A percentile compares a stretch with the other conserved stretches of the same genome.
Conservation (phyloP, 2,888 invertebrate species). For the Rambutsinella grinnellia region DNA sequence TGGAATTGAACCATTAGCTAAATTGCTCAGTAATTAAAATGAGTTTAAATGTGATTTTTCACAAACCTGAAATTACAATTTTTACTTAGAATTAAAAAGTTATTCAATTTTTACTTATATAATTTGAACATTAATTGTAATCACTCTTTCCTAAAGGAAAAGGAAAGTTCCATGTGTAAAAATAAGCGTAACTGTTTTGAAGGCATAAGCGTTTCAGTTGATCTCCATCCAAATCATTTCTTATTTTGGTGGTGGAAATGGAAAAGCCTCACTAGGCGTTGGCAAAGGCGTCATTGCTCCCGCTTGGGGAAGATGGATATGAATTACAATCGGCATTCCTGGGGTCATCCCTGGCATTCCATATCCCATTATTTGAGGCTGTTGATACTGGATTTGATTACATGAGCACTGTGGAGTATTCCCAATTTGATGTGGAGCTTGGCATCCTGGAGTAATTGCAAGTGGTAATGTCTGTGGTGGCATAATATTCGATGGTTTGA, state of each 20-base stretch:
- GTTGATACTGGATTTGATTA: slow-evolving; percentile 23
- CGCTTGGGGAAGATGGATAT: slow-evolving; percentile 29
- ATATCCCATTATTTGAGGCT: neutral
- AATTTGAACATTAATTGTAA: too few relatives aligned
- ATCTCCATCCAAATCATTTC: too few relatives aligned
- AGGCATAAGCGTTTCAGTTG: slow-evolving; percentile 10
- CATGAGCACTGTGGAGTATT: slow-evolving; percentile 18
- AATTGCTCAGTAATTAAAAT: too few relatives aligned
- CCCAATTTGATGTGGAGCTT: neutral
- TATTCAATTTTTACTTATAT: too few relatives aligned
- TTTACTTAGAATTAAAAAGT: too few relatives aligned
- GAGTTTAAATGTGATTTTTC: too few relatives aligned
- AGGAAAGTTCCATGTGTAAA: too few relatives aligned
- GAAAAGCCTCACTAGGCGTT: slow-evolving; percentile 8
- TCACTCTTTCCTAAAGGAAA: too few relatives aligned
- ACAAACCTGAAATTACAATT: too few relatives aligned
- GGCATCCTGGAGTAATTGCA: slow-evolving; percentile 16
- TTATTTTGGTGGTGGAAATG: slow-evolving; percentile 20
- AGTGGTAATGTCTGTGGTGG: slow-evolving; percentile 15
- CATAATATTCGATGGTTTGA: neutral
- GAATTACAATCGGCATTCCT: slow-evolving; percentile 32
- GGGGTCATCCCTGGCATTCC: neutral
- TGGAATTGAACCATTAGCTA: too few relatives aligned
- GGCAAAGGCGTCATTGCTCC: too few relatives aligned
- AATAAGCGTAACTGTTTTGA: too few relatives aligned